phyloP scores from a whole-genome alignment of 2,113 vertebrate genomes.

The Thinocorus orbignyianus region DNA sequence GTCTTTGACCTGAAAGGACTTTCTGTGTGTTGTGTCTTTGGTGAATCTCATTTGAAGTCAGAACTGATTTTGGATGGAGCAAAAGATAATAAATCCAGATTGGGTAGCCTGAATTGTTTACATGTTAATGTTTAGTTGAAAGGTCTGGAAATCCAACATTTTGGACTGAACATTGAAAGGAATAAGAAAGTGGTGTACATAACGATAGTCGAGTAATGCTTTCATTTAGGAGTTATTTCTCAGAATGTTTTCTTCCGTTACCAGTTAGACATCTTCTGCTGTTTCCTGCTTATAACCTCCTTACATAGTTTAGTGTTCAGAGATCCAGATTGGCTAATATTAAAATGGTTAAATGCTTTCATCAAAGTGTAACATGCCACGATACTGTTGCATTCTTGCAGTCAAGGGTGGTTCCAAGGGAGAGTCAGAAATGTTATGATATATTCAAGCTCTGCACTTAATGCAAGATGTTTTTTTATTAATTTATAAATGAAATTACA shows the following conservation, averaged over 20 bases:
- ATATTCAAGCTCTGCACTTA: not conserved
- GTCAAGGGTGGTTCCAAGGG: fast-evolving
- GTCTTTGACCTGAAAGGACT: not conserved
- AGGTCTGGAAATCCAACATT: not conserved
- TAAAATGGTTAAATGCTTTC: not conserved
- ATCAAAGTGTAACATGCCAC: not conserved
- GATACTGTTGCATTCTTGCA: not conserved
- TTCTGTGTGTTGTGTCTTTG: not conserved
- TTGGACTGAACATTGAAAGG: not conserved
- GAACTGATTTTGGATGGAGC: not conserved
- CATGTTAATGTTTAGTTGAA: not conserved
- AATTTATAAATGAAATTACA: not conserved
- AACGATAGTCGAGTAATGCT: not conserved
- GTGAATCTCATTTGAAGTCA: not conserved
- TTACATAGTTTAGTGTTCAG: not conserved
- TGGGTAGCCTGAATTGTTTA: not conserved
- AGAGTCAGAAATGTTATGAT: not conserved
- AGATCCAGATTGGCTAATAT: not conserved
- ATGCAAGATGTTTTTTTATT: not conserved
- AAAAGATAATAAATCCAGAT: not conserved
- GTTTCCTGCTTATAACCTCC: not conserved
- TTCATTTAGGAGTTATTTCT: not conserved
- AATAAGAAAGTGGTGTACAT: not conserved
- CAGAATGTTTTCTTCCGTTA: not conserved
- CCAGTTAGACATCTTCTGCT: not conserved